Base-by-base conservation (phyloP, 1,140 invertebrate genomes). In the Mercenaria mercenaria region DNA sequence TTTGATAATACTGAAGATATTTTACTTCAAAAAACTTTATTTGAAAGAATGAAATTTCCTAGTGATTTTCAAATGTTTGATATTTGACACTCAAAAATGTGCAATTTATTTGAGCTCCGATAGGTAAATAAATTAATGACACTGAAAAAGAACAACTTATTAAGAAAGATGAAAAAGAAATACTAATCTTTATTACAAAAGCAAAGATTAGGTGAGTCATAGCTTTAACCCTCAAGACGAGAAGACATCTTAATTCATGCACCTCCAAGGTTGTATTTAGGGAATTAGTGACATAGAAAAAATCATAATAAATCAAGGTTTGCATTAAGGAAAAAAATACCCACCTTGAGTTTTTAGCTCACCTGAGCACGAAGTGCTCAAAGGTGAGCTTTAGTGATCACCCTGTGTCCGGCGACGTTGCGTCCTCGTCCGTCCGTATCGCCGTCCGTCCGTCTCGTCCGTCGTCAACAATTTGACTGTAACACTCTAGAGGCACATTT, bases 131-230 rank as follows among this genome's bases (percentile, higher is more conserved):
- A 72, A 72, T 20, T 29, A 41, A 39, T n/a, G 34, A n/a, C 11
- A 72, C 15, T 72, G 34, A 41, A 72, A 59, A 72, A 72, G 67
- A 72, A 39, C 67, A 72, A 72, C 67, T 72, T 72, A 37, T 29
- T 72, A 72, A 0, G 67, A 8, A 15, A 41, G 34, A 39, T 72
- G 67, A 39, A 72, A 72, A 41, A 72, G 67, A 72, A 72, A 37
- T 39, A 72, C 37, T 39, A 72, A 72, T 72, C 67, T 39, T 39
- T 72, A 26, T 29, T 72, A 72, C 67, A 72, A 72, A 72, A 39
- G 67, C 34, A 39, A 39, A 77, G 8, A 77, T 50, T 77, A 18
- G 15, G 0, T 52, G 74, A 52, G 34, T 77, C 41, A 77, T 50
- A 26, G 43, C 1, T 77, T 77, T 77, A 32, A 29, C 47, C 41